These are phyloP conservation scores for Spodoptera exigua DNA, from an alignment of 2,888 invertebrate genomes.

Conservation along the genomic window DNA sequence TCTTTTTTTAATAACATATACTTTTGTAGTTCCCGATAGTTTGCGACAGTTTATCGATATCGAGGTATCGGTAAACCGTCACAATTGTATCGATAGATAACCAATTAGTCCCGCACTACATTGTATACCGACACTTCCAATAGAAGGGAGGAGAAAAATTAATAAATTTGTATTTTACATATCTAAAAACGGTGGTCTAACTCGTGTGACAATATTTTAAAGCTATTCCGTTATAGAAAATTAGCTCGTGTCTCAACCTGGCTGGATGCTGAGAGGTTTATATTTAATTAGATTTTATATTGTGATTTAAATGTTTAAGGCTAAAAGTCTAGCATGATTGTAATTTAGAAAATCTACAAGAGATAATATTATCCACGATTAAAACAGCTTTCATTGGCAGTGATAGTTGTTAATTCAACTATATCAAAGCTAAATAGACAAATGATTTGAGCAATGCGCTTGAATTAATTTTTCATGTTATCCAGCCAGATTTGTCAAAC, in stretches of 20 bases:
- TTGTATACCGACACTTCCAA: slow-evolving; percentile 71
- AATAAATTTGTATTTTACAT: slow-evolving; percentile 64
- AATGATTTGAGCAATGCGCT: slow-evolving; percentile 50
- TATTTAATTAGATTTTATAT: too few species aligned
- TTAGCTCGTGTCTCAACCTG: slow-evolving; percentile 45
- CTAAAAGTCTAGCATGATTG: slow-evolving; percentile 31
- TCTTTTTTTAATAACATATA: slow-evolving; percentile 55
- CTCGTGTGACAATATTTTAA: slow-evolving; percentile 85
- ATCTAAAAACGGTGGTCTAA: slow-evolving; percentile 86
- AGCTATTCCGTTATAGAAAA: slow-evolving; percentile 78
- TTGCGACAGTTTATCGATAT: slow-evolving; percentile 9
- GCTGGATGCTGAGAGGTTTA: slow-evolving; percentile 32
- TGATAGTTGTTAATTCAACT: slow-evolving; percentile 29
- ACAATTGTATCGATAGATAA: slow-evolving; percentile 59
- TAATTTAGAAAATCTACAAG: slow-evolving; percentile 39
- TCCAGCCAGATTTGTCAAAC: slow-evolving; percentile 57
- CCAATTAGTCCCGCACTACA: slow-evolving; percentile 76
- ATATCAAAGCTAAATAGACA: slow-evolving; percentile 32
- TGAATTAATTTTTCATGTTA: slow-evolving; percentile 24
- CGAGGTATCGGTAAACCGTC: slow-evolving; percentile 35
- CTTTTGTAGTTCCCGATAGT: slow-evolving; percentile 52
- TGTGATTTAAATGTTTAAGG: slow-evolving; percentile 3
- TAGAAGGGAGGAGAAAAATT: slow-evolving; percentile 66
- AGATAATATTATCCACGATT: slow-evolving; percentile 21
- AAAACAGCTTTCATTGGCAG: slow-evolving; percentile 43